Evolutionary conservation across 2,113 vertebrate genomes (phyloP).

Genomic region (Eulemur macaco): DNA sequence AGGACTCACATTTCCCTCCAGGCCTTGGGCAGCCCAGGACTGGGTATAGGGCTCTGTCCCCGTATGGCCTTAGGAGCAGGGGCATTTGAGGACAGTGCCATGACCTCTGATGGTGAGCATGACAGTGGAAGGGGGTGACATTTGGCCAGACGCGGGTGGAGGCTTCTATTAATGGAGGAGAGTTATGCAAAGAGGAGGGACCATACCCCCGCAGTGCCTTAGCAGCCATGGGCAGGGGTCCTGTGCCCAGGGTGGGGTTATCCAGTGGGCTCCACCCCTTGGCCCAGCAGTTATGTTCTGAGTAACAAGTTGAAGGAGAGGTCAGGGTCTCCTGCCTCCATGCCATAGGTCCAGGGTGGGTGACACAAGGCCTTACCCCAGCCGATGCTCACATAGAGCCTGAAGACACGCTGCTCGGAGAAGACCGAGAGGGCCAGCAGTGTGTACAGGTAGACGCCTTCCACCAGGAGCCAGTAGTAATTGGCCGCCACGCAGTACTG

Average conservation of each 20-base stretch:
- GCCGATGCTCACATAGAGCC: conserved; percentile 92
- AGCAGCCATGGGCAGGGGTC: not conserved
- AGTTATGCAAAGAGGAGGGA: not conserved
- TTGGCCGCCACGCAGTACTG: conserved; percentile 98
- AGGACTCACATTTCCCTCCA: not conserved
- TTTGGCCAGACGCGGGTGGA: not conserved
- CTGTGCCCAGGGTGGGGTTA: not conserved
- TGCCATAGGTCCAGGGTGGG: accelerated
- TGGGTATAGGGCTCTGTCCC: not conserved
- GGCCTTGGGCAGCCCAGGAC: not conserved
- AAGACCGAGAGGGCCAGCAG: conserved; percentile 94
- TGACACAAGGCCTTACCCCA: conserved; percentile 89
- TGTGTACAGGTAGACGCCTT: conserved; percentile 96
- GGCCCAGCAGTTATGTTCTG: not conserved
- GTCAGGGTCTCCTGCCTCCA: not conserved
- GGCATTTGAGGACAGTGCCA: too few relatives aligned
- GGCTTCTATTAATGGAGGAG: not conserved
- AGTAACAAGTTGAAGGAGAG: not conserved
- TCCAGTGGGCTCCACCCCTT: too few relatives aligned
- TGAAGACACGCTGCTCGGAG: conserved; percentile 94
- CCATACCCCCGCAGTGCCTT: not conserved
- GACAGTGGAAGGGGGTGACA: not conserved
- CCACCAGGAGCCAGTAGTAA: conserved; percentile 98
- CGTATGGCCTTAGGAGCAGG: not conserved
- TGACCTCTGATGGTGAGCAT: accelerated